Evolutionary conservation across 2,797 vertebrate genomes (phyloP).

Genomic region (Cirrhinus mrigala): DNA sequence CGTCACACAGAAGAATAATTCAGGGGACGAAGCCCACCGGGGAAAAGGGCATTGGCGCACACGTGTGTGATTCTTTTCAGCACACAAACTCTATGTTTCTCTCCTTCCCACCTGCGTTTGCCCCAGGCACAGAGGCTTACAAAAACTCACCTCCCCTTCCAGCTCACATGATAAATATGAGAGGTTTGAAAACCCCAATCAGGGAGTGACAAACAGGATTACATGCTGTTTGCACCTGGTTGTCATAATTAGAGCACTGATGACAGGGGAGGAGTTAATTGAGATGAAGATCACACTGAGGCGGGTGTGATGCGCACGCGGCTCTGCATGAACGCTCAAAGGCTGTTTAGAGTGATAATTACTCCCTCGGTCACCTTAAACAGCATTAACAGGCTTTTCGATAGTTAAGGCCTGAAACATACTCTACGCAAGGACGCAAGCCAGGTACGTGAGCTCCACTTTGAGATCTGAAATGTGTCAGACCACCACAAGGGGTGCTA

Average conservation of each 20-base stretch:
- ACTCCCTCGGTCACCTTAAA: slow-evolving; percentile 41
- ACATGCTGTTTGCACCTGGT: slow-evolving; percentile 69
- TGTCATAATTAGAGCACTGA: slow-evolving; percentile 65
- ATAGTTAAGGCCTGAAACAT: neutral
- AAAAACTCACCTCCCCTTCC: slow-evolving; percentile 46
- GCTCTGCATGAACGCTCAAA: slow-evolving; percentile 3
- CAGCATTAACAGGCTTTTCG: neutral
- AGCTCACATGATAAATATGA: slow-evolving; percentile 57
- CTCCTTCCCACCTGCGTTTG: slow-evolving; percentile 55
- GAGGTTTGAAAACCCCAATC: slow-evolving; percentile 39
- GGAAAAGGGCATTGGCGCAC: slow-evolving; percentile 42
- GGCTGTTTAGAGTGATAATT: slow-evolving; percentile 34
- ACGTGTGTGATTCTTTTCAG: neutral
- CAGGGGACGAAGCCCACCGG: slow-evolving; percentile 39
- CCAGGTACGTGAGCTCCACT: neutral
- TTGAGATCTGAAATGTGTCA: neutral
- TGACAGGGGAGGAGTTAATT: slow-evolving; percentile 61
- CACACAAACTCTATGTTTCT: neutral
- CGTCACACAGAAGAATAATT: slow-evolving; percentile 17
- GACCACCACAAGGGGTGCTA: neutral
- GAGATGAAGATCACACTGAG: slow-evolving; percentile 51
- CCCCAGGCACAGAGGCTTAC: slow-evolving; percentile 51
- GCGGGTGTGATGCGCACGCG: slow-evolving; percentile 32
- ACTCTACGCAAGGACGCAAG: neutral
- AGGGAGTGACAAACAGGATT: slow-evolving; percentile 64